Base-by-base conservation (phyloP, 2,113 vertebrate genomes). In the Chelonoidis abingdonii region DNA sequence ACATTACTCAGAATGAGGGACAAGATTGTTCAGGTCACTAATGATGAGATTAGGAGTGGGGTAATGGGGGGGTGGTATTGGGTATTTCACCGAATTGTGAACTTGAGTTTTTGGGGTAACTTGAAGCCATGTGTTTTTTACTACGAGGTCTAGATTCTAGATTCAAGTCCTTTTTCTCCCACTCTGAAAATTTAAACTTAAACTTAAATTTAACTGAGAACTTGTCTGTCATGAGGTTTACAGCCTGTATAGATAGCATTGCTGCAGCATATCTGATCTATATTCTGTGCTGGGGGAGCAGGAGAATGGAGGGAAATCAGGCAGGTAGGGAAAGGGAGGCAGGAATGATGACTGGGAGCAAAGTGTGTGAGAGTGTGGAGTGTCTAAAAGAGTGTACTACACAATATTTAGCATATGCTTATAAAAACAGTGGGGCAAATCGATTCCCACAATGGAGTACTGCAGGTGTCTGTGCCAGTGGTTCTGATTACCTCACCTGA, bases 41-140 rank as follows among this genome's bases (percentile, higher is more conserved):
- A 72, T 72, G 19, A 35, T 38, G n/a, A 72, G n/a, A 10, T 17
- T 21, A 4, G 19, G 19, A 10, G 65, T 10, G n/a, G 9, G n/a
- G 9, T 13, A 2, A 19, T 22, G 19, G 19, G 9, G 8, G 35
- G 6, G 16, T 4, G n/a, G n/a, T 2, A 54, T 54, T 22, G 8
- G 53, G 21, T 54, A 72, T 38, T 72, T 72, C 21, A 72, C 65
- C 4, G 38, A 72, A 19, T 5, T 38, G 65, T 72, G 65, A 38
- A 38, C 19, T 38, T 4, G 65, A 22, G 65, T 21, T 72, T 72
- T 72, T 5, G 17, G n/a, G 65, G 17, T 19, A 72, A 72, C n/a
- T 38, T 38, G n/a, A 72, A 72, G 19, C 19, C 65, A 38, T 35
- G n/a, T 72, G n/a, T 2, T 38, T 72, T 72, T 72, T 38, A 38